Conservation (phyloP, 2,797 vertebrate genomes). For the Anomalospiza imberbis region DNA sequence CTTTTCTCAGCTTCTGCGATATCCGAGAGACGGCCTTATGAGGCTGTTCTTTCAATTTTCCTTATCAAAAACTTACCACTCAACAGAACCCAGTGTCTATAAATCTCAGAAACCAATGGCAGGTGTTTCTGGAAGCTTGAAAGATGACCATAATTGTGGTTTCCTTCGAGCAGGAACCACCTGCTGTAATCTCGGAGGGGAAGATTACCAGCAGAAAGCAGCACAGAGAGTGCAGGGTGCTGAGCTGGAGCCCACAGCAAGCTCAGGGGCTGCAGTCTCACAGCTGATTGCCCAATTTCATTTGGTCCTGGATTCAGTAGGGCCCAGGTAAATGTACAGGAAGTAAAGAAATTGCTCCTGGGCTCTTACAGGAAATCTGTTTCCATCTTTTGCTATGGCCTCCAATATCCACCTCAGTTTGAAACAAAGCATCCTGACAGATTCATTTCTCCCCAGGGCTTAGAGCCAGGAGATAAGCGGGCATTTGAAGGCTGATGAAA, state of each 20-base stretch:
- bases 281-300: neutral
- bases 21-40: neutral
- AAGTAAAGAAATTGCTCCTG: conserved; percentile 2
- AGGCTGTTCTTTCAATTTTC: neutral
- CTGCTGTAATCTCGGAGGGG: neutral
- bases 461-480: neutral
- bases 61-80: neutral
- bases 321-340: neutral
- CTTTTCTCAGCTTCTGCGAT: neutral
- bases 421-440: neutral
- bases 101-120: neutral
- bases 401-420: neutral
- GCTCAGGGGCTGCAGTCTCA: neutral
- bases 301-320: neutral
- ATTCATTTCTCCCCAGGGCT: neutral
- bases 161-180: neutral
- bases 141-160: neutral
- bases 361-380: neutral
- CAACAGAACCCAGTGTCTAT: neutral
- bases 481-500: neutral
- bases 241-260: neutral
- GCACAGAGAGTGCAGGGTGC: neutral
- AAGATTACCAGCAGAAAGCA: neutral
- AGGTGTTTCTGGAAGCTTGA: neutral
- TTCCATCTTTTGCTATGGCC: neutral